A percentile compares a stretch with the other conserved stretches of the same genome.
Evolutionary conservation across 2,113 vertebrate species (phyloP).

Genomic region (Pogonocichla stellata): DNA sequence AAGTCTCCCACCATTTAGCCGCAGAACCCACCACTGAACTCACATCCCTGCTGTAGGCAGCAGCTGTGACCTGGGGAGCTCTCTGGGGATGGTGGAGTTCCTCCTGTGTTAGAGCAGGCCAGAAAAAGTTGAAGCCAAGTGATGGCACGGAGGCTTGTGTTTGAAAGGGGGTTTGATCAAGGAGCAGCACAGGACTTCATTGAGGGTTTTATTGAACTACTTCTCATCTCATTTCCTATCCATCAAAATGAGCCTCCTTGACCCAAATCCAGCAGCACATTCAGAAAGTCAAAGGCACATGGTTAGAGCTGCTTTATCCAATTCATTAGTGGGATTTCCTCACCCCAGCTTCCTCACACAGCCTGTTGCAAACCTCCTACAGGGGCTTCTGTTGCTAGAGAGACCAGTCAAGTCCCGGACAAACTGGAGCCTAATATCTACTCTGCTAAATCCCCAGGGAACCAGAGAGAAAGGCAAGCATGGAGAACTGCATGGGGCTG

Average conservation of each 20-base stretch:
- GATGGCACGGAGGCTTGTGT: background rate
- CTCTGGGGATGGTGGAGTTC: background rate
- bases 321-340: background rate
- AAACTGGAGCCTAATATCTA: background rate
- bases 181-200: background rate
- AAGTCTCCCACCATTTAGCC: background rate
- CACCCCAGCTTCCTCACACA: background rate
- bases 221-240: background rate
- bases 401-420: background rate
- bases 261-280: background rate
- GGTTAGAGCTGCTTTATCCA: background rate
- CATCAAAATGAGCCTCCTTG: background rate
- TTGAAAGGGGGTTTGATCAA: background rate
- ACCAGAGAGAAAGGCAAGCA: background rate
- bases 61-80: background rate
- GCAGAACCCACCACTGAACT: background rate
- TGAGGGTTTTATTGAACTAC: background rate
- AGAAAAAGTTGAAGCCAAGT: background rate
- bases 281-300: background rate
- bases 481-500: background rate
- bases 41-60: background rate
- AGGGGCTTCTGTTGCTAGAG: background rate
- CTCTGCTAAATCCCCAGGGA: background rate
- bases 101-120: background rate
- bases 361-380: background rate